phyloP scores from a whole-genome alignment of 2,113 vertebrate species.

The Xiphophorus maculatus region DNA sequence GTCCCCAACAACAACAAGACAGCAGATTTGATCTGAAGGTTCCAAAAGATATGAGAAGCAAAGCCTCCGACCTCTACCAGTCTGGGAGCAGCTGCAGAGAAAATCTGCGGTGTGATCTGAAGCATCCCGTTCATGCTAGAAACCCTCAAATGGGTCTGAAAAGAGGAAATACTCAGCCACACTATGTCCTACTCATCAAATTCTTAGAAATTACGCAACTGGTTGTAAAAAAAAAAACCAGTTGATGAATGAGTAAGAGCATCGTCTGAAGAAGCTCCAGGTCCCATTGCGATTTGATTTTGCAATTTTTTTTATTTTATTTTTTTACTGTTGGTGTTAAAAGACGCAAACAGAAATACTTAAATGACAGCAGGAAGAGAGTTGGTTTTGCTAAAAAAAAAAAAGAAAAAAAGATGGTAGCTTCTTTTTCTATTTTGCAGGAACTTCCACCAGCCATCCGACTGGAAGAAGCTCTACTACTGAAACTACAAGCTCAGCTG shows the following conservation, averaged over 20 bases:
- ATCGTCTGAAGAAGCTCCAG: too few species aligned
- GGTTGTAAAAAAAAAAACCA: not conserved
- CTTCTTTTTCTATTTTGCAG: not conserved
- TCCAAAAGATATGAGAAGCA: not conserved
- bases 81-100: not conserved
- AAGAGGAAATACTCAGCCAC: not conserved
- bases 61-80: not conserved
- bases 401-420: not conserved
- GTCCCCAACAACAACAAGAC: too few species aligned
- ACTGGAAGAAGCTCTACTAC: not conserved
- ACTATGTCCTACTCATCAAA: not conserved
- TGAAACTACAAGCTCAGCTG: not conserved
- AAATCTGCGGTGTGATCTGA: not conserved
- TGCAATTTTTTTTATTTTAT: too few species aligned
- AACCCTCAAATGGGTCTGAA: not conserved
- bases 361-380: not conserved
- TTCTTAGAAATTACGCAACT: not conserved
- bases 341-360: not conserved
- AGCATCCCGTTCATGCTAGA: too few species aligned
- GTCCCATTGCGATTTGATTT: too few species aligned
- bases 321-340: not conserved
- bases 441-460: not conserved
- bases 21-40: not conserved
- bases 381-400: not conserved
- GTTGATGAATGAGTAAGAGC: not conserved